Evolutionary conservation across 2,888 invertebrate species (phyloP), one percentile per base, ranked within the genome.

Genomic region (Torymus texanus): DNA sequence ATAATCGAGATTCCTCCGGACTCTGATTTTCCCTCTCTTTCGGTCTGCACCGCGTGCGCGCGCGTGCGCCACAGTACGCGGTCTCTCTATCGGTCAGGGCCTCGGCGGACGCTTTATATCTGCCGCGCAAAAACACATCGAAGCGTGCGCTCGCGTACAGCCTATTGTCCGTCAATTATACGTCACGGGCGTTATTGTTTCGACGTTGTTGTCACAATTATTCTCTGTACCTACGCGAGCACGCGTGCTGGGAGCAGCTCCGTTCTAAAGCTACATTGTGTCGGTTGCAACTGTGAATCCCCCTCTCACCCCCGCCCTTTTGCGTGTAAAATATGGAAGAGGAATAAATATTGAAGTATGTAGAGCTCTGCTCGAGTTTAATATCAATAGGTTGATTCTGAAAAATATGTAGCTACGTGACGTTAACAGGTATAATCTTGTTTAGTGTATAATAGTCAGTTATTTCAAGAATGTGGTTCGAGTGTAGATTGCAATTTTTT

Each of bases 181-280:
- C 66, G 56, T 77, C 77, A 77, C 58, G n/a, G 56, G 51, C 51
- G 58, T 51, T 79, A 79, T 75, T 79, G 70, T 75, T 75, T 74
- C 63, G 29, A 62, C 55, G 56, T 68, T 70, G 59, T 51, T 68
- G 73, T 77, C 41, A 29, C 75, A 53, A 62, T 58, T 71, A 61
- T 76, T 56, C 50, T 62, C 21, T 71, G 10, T 18, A 13, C 41
- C 8, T 5, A 29, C 29, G 29, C 5, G 41, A 21, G 21, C 21
- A 21, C 41, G 41, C 41, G 41, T 41, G 41, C 8, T 5, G 41
- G 41, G 41, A 41, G 41, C 41, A 41, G 41, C 41, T 1, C 5
- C 41, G 41, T 41, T 71, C 21, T 12, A 58, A 71, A 59, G 13
- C 2, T 21, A 59, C n/a, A 61, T 62, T 62, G 12, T 56, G 10